Evolutionary conservation across 2,888 invertebrate species (phyloP).

Genomic region (Parelbella ahira): DNA sequence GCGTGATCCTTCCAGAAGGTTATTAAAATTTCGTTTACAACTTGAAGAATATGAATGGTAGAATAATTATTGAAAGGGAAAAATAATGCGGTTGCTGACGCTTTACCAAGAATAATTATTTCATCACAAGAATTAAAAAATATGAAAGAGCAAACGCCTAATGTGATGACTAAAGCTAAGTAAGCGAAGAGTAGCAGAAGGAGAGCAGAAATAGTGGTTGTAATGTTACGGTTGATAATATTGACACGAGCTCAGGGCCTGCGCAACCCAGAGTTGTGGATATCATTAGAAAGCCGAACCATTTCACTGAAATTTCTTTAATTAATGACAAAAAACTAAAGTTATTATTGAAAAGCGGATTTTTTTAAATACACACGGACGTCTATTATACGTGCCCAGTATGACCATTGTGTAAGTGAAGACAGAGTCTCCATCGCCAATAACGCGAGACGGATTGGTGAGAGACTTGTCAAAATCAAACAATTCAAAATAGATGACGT

Average conservation of each 20-base stretch:
- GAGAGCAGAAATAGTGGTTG: too few species aligned
- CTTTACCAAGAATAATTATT: slow-evolving; percentile 27
- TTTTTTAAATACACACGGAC: too few species aligned
- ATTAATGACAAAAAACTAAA: too few species aligned
- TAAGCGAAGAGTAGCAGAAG: too few species aligned
- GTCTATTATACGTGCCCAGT: slow-evolving; percentile 1
- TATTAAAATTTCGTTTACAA: slow-evolving; percentile 29
- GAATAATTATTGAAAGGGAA: slow-evolving; percentile 26
- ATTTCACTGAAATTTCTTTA: slow-evolving; percentile 25
- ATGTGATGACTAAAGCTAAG: slow-evolving; percentile 25
- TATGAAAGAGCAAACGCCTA: slow-evolving; percentile 24
- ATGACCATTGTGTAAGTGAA: slow-evolving; percentile 15
- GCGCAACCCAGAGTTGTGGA: slow-evolving; percentile 31
- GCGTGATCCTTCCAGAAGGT: slow-evolving; percentile 27
- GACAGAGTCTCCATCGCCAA: slow-evolving; percentile 22
- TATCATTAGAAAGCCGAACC: slow-evolving; percentile 26
- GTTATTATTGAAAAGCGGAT: too few species aligned
- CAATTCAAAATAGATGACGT: slow-evolving; percentile 23
- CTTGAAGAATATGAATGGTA: slow-evolving; percentile 29
- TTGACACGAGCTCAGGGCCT: slow-evolving; percentile 22
- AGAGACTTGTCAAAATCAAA: neutral
- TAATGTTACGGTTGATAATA: slow-evolving; percentile 3
- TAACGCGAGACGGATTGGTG: slow-evolving; percentile 29
- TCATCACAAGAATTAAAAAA: slow-evolving; percentile 26
- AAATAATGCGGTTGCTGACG: slow-evolving; percentile 27